Conservation (phyloP, 1,140 invertebrate genomes). For the Microplitis demolitor region DNA sequence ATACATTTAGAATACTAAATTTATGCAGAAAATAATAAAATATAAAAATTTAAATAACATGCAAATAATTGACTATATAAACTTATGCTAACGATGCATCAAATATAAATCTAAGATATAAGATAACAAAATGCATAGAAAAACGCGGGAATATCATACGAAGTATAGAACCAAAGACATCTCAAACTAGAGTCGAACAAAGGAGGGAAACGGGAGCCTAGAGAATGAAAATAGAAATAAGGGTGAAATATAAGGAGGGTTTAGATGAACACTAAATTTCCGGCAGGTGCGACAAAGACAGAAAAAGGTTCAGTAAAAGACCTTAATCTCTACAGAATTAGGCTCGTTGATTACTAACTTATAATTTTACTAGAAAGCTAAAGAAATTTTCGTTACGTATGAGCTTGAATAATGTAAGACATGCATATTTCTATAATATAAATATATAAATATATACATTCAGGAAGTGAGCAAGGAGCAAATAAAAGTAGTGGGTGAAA, state of each 20-base stretch:
- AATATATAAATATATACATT: neutral
- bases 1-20: too few species aligned
- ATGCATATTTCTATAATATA: too few species aligned
- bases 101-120: neutral
- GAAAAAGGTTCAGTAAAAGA: neutral
- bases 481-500: neutral
- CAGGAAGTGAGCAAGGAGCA: neutral
- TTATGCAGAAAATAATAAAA: too few species aligned
- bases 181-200: neutral
- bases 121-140: neutral
- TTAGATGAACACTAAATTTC: slow-evolving; percentile 14
- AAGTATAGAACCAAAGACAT: neutral
- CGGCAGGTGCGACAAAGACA: slow-evolving; percentile 19
- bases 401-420: too few species aligned
- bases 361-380: neutral
- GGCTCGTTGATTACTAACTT: neutral
- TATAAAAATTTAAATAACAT: too few species aligned
- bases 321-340: neutral
- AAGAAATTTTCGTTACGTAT: neutral
- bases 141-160: neutral
- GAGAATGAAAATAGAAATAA: slow-evolving; percentile 16
- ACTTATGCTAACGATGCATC: neutral
- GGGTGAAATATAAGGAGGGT: slow-evolving; percentile 12
- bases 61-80: too few species aligned
- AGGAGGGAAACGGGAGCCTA: neutral